Percentiles rank a stretch among this genome's conserved stretches.
Conservation (phyloP, 1,140 invertebrate species). For the Danaus plexippus region DNA sequence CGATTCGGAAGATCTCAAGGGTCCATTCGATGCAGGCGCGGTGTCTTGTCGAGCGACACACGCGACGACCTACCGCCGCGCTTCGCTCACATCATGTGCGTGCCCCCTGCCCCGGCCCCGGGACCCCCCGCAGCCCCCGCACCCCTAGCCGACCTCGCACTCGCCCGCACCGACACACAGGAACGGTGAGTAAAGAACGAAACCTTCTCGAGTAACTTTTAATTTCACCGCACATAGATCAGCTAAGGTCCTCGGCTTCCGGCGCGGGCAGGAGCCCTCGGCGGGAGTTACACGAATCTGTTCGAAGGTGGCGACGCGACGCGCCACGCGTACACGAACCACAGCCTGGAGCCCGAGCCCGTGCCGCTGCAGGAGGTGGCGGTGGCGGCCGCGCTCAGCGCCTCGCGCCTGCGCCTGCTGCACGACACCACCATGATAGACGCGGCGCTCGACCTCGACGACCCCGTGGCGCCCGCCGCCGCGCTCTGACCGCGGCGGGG, state of each 20-base stretch:
- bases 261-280: not conserved
- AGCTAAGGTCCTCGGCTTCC: too few species aligned
- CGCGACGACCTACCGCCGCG: slow-evolving; percentile 39
- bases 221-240: too few species aligned
- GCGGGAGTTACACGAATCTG: slow-evolving; percentile 26
- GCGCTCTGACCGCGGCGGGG: slow-evolving; percentile 14
- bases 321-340: slow-evolving; percentile 76
- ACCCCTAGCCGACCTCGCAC: slow-evolving; percentile 11
- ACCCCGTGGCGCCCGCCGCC: slow-evolving; percentile 53
- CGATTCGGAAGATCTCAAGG: too few species aligned
- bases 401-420: slow-evolving; percentile 75
- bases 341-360: slow-evolving; percentile 89
- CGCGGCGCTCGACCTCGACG: slow-evolving; percentile 87
- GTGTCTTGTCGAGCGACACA: slow-evolving; percentile 32
- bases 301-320: slow-evolving; percentile 80
- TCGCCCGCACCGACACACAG: slow-evolving; percentile 1
- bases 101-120: slow-evolving; percentile 11
- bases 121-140: slow-evolving; percentile 1
- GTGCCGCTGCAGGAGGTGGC: slow-evolving; percentile 75
- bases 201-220: too few species aligned
- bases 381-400: slow-evolving; percentile 34
- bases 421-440: slow-evolving; percentile 91
- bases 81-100: slow-evolving; percentile 25
- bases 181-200: not conserved
- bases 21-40: slow-evolving; percentile 23